Percentiles rank a stretch among this genome's conserved stretches.
Conservation (phyloP, 2,888 invertebrate species). For the Lissonota sp. region DNA sequence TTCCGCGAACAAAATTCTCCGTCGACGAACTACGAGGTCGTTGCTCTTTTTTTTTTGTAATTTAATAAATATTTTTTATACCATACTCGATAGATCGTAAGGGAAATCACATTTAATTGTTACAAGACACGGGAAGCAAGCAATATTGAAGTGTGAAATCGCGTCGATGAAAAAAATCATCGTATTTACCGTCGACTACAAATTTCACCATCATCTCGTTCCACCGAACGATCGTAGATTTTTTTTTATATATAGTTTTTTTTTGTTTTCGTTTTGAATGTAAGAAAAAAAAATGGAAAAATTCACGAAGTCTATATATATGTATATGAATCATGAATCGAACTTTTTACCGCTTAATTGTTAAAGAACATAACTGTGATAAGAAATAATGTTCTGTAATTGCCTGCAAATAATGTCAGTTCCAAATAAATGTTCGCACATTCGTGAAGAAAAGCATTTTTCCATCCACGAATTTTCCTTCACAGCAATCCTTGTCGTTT, state of each 20-base stretch:
- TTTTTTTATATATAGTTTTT: background rate
- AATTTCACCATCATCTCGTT: constrained; percentile 22
- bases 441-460: constrained; percentile 14
- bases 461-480: constrained; percentile 67
- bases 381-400: constrained; percentile 56
- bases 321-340: constrained; percentile 45
- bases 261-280: background rate
- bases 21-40: constrained; percentile 27
- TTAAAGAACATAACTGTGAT: constrained; percentile 67
- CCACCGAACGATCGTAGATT: constrained; percentile 1
- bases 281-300: background rate
- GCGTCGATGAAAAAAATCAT: constrained; percentile 6
- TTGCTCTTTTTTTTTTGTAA: constrained; percentile 27
- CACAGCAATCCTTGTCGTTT: constrained; percentile 98
- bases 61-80: constrained; percentile 27
- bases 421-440: constrained; percentile 29
- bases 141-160: constrained; percentile 30
- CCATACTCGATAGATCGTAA: constrained; percentile 47
- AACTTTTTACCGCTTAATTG: constrained; percentile 61
- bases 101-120: constrained; percentile 41
- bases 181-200: constrained; percentile 12
- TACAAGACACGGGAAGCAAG: constrained; percentile 38
- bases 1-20: constrained; percentile 11
- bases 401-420: constrained; percentile 37
- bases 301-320: constrained; percentile 2